Base-by-base conservation (phyloP, 2,113 vertebrate genomes). In the Nyctereutes procyonoides region DNA sequence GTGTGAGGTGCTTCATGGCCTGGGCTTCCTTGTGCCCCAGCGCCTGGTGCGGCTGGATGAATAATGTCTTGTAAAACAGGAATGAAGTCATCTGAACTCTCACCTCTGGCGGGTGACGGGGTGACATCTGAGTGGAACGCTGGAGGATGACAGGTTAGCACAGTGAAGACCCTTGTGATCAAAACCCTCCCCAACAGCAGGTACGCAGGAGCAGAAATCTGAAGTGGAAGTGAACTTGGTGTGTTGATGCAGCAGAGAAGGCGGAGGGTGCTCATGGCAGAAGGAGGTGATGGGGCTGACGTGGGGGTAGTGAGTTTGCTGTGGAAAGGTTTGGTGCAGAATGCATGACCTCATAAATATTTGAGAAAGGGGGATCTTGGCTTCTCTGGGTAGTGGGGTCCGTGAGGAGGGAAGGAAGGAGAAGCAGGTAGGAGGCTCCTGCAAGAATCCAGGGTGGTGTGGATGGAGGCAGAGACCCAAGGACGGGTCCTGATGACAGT, bases 51-150 rank as follows among this genome's bases (percentile, higher is more conserved):
- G 4, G 0, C 11, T 10, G 26, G 20, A 51, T 56, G 85, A 38
- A 22, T 17, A 7, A 1, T 38, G 32, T 28, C 71, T 30, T 3
- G 9, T 4, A 14, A 55, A 19, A 13, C 30, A 53, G 20, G 15
- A 73, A 26, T 13, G 58, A 51, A 15, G 13, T 38, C 71, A 7
- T 38, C 35, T 5, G 32, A 0, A 17, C 24, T 30, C 17, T 69
- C 0, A 0, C 60, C 51, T n/a, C 69, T 5, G 7, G 10, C 3
- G n/a, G 14, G 2, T 2, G 7, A 65, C 48, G 53, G 51, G 30
- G 24, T 10, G 53, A 51, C 32, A 0, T 48, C n/a, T 1, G 28
- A 56, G 69, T 24, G 5, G 38, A 60, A 26, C 81, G 35, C 28
- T 5, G 19, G 48, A 2, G 12, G 48, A 5, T 0, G 55, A 28